Base-by-base conservation (phyloP, 2,113 vertebrate species). In the Merops nubicus region DNA sequence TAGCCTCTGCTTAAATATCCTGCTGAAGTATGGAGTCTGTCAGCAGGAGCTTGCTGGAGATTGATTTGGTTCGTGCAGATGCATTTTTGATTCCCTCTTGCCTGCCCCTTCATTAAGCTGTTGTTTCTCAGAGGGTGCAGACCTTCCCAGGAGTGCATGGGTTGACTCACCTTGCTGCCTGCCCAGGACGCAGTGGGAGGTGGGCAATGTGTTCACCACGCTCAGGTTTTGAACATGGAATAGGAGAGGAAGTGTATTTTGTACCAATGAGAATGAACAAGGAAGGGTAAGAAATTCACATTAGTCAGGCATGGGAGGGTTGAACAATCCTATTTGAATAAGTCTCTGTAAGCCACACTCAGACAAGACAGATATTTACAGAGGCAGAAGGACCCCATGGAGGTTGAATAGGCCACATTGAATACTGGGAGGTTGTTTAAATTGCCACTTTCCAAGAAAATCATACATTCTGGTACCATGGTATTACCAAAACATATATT, bases 1-100 rank as follows among this genome's bases (percentile, higher is more conserved):
- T 80, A 76, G 29, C 72, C 78, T 64, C 62, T 0, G 5, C 75
- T 93, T 56, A 63, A 57, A 45, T 45, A 50, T 40, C 79, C 68
- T 5, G 38, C 75, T 81, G 79, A 45, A 72, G 17, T 2, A n/a
- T 25, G 21, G 31, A 40, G 62, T 17, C 57, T 86, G 80, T 36
- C 86, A 86, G 73, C 36, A 12, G 86, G 68, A 82, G 34, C 65
- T 82, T 68, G 36, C 45, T 75, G 85, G 47, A 25, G 36, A 78
- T 42, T 42, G 68, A 1, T 33, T 80, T 92, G 51, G 9, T 85
- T 67, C 74, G 70, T 47, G 63, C 72, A 63, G 25, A 8, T 51
- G 45, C 38, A 45, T 56, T 91, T 92, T 79, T 84, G 85, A 79
- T 89, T 89, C 79, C 65, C 56, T 86, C n/a, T 60, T 78, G 34